phyloP scores from a whole-genome alignment of 2,888 invertebrate species.

The Electrophaes corylata region DNA sequence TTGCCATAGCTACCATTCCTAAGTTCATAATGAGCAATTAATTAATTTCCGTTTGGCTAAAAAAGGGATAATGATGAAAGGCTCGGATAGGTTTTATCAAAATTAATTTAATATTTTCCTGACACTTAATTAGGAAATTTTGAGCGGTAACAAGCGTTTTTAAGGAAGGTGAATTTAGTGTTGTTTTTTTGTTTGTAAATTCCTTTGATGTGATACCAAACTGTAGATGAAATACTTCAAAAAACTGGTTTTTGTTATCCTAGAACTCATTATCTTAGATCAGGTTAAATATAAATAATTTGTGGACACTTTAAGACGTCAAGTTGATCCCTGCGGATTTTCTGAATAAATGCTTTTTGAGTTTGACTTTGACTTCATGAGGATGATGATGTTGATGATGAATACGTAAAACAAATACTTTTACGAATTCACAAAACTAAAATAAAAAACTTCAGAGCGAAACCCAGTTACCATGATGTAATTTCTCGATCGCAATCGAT shows the following conservation, averaged over 20 bases:
- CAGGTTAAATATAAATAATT: no score
- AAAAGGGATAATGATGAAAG: slow-evolving; percentile 55
- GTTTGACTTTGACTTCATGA: no score
- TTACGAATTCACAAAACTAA: background rate
- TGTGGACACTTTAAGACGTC: no score
- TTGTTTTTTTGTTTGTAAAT: background rate
- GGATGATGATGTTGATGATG: no score
- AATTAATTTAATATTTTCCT: slow-evolving; percentile 40
- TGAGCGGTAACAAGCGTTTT: slow-evolving; percentile 28
- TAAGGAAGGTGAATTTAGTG: background rate
- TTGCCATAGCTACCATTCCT: slow-evolving; percentile 46
- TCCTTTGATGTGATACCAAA: background rate
- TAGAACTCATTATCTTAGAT: background rate
- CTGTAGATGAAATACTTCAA: background rate
- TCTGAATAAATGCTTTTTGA: no score
- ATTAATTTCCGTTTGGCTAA: slow-evolving; percentile 58
- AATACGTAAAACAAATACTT: no score
- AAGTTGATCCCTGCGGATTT: no score
- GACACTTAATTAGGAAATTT: slow-evolving; percentile 35
- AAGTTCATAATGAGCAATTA: slow-evolving; percentile 65
- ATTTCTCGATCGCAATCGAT: slow-evolving; percentile 13
- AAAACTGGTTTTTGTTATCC: background rate
- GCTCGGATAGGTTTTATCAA: slow-evolving; percentile 30
- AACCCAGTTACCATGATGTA: slow-evolving; percentile 15
- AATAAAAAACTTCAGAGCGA: background rate